These are phyloP conservation scores for Novumbra hubbsi DNA, from an alignment of 2,797 vertebrate genomes.

Conservation along the genomic window DNA sequence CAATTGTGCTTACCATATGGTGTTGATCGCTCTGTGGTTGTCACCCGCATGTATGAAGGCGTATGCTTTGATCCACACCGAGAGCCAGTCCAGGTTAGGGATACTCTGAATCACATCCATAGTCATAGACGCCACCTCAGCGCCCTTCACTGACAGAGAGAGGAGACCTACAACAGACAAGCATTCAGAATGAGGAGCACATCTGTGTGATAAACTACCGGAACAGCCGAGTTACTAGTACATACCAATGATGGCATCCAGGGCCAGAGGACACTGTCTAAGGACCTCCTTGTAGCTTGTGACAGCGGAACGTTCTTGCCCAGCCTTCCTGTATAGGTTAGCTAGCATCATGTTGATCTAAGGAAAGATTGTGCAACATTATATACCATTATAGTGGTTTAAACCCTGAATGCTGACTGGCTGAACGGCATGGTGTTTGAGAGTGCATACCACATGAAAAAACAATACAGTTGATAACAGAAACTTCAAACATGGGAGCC, in stretches of 20 bases:
- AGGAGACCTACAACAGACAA: conserved; percentile 79
- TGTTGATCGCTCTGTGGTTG: conserved; percentile 95
- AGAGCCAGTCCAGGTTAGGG: conserved; percentile 96
- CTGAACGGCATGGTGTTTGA: too few relatives aligned
- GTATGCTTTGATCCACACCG: conserved; percentile 97
- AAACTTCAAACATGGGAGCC: background rate
- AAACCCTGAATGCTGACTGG: too few relatives aligned
- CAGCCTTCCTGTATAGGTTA: conserved; percentile 95
- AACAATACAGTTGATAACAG: too few relatives aligned
- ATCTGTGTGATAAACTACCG: background rate
- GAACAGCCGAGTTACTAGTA: background rate
- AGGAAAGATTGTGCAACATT: conserved; percentile 8
- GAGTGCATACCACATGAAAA: too few relatives aligned
- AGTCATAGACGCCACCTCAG: conserved; percentile 97
- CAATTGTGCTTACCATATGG: conserved; percentile 86
- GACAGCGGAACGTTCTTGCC: conserved; percentile 95
- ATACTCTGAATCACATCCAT: conserved; percentile 97
- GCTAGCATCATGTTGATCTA: conserved; percentile 99
- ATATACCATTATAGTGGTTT: too few relatives aligned
- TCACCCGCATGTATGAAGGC: conserved; percentile 96
- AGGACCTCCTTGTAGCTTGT: conserved; percentile 98
- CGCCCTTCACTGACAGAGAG: conserved; percentile 95
- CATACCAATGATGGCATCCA: conserved; percentile 94
- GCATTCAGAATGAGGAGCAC: background rate
- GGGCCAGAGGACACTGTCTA: conserved; percentile 92